Evolutionary conservation across 1,140 invertebrate species (phyloP).

Genomic region (Saccostrea cuccullata): DNA sequence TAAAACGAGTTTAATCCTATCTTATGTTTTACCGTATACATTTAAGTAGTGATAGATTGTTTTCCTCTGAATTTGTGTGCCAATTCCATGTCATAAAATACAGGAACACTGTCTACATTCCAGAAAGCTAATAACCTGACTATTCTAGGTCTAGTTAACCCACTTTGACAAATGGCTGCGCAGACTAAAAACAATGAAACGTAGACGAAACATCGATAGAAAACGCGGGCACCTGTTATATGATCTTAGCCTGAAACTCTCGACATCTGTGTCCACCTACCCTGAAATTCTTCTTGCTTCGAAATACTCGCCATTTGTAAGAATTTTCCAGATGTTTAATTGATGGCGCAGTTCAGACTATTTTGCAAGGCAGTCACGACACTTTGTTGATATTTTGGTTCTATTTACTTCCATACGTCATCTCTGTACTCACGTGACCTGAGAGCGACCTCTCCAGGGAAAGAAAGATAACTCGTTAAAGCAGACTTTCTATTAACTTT

Average conservation of each 20-base stretch:
- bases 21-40: no score
- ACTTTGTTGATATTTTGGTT: conserved; percentile 43
- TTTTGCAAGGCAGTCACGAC: conserved; percentile 13
- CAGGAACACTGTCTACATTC: background rate
- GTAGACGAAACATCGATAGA: background rate
- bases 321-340: background rate
- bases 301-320: background rate
- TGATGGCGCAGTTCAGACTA: conserved; percentile 10
- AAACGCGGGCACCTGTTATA: conserved; percentile 32
- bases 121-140: background rate
- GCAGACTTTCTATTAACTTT: background rate
- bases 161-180: conserved; percentile 30
- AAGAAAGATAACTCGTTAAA: background rate
- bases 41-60: no score
- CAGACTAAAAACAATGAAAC: background rate
- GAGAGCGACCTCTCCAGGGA: background rate
- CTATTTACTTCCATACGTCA: conserved; percentile 27
- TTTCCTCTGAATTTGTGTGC: background rate
- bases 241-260: background rate
- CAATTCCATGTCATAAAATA: background rate
- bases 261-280: background rate
- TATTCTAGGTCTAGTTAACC: background rate
- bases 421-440: background rate
- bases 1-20: no score
- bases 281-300: conserved; percentile 26